Evolutionary conservation across 2,113 vertebrate genomes (phyloP).

Genomic region (Alectura lathami): DNA sequence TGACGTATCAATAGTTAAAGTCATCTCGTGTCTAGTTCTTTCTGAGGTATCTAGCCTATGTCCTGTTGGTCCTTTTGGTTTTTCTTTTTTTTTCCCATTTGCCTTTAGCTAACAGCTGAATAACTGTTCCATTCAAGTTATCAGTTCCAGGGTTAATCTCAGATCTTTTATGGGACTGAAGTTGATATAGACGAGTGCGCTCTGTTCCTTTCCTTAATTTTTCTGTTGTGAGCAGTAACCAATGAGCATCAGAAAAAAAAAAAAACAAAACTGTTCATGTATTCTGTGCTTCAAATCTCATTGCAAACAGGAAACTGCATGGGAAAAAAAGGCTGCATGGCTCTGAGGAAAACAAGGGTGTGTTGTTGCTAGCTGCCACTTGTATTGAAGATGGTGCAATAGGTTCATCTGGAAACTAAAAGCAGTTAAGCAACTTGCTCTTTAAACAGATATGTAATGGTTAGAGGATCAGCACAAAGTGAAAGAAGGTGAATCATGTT

Average conservation of each 20-base stretch:
- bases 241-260: not conserved
- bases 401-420: not conserved
- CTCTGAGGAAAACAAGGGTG: not conserved
- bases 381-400: not conserved
- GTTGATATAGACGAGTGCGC: not conserved
- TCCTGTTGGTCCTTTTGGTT: not conserved
- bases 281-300: not conserved
- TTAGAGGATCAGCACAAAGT: not conserved
- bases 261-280: not conserved
- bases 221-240: not conserved
- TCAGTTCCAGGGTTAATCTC: conserved; percentile 18
- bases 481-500: not conserved
- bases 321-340: not conserved
- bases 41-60: not conserved
- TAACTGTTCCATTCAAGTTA: conserved; percentile 49
- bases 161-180: conserved; percentile 14
- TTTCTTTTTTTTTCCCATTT: not conserved
- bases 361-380: not conserved
- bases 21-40: not conserved
- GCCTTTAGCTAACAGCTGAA: conserved; percentile 29
- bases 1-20: not conserved
- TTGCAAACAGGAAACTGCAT: not conserved
- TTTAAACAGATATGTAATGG: not conserved
- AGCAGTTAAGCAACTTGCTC: not conserved
- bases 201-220: conserved; percentile 10